Evolutionary conservation across 2,797 vertebrate genomes (phyloP), one percentile per base, ranked within the genome.

Genomic region (Etheostoma perlongum): DNA sequence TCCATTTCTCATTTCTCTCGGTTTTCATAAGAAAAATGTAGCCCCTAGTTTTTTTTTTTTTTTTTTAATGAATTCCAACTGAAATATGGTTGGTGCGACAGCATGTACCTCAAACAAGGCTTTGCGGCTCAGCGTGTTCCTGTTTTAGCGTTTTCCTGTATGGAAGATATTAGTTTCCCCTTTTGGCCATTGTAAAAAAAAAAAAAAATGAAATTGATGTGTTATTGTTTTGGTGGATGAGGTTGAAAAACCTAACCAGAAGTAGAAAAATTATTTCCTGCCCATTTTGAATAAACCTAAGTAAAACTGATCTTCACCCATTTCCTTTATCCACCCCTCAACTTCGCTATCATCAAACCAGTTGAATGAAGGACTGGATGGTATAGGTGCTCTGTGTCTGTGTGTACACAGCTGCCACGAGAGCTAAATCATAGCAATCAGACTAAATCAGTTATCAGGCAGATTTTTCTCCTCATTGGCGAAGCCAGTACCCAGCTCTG

Each of bases 21-120:
- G 86, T 91, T 93, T 94, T 90, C 90, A 88, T 91, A 88, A 91
- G 81, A 91, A 91, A 93, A 85, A 89, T 90, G 81, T 82, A 88
- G 91, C 84, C 87, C 84, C 72, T 78, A 85, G 81, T 84, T 90
- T 69, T 59, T n/a, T n/a, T n/a, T n/a, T n/a, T n/a, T n/a, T n/a
- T n/a, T n/a, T n/a, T n/a, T n/a, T n/a, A n/a, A n/a, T n/a, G n/a
- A n/a, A n/a, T n/a, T n/a, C n/a, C n/a, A n/a, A n/a, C n/a, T n/a
- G n/a, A n/a, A n/a, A n/a, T n/a, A 87, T 88, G 83, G 70, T 84
- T 85, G 82, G 78, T 85, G 89, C 82, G 77, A 86, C 66, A 87
- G 81, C 53, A 16, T 82, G 73, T 63, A 81, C 68, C 81, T 92
- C 89, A 91, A 83, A 91, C 78, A 78, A 78, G 76, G 62, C 84